Percentiles rank a stretch among this genome's conserved stretches.
Conservation (phyloP, 2,797 vertebrate genomes). For the Distichodus sexfasciatus region DNA sequence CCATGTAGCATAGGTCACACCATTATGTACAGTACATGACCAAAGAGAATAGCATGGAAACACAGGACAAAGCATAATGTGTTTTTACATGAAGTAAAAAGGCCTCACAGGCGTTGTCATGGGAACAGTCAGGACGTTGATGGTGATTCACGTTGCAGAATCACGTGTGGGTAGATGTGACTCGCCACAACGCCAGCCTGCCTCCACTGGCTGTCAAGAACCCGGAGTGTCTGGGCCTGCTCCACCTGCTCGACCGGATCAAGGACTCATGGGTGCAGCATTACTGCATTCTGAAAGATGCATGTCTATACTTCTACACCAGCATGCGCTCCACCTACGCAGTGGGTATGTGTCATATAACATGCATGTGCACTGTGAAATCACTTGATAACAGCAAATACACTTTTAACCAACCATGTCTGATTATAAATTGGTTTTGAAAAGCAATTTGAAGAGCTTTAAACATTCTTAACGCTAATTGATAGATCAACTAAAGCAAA, state of each 20-base stretch:
- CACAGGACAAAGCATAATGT: background rate
- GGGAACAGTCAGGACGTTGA: slow-evolving; percentile 32
- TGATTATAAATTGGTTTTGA: too few species aligned
- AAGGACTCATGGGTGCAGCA: slow-evolving; percentile 80
- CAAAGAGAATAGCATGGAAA: background rate
- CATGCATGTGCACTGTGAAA: background rate
- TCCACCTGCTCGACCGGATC: slow-evolving; percentile 81
- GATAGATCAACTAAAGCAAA: too few species aligned
- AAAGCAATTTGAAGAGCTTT: too few species aligned
- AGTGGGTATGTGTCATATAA: slow-evolving; percentile 68
- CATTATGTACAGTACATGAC: background rate
- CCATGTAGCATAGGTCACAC: background rate
- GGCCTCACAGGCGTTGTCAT: background rate
- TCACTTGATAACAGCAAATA: too few species aligned
- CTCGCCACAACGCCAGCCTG: slow-evolving; percentile 83
- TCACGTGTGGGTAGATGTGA: slow-evolving; percentile 91
- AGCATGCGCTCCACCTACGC: slow-evolving; percentile 85
- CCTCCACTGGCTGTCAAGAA: slow-evolving; percentile 89
- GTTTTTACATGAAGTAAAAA: background rate
- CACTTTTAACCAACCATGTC: too few species aligned
- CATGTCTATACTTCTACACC: slow-evolving; percentile 84
- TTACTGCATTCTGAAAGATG: slow-evolving; percentile 89
- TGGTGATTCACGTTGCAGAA: slow-evolving; percentile 68
- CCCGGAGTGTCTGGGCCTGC: slow-evolving; percentile 87
- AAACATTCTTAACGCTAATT: too few species aligned